phyloP scores from a whole-genome alignment of 2,797 vertebrate genomes.

The Argya squamiceps region DNA sequence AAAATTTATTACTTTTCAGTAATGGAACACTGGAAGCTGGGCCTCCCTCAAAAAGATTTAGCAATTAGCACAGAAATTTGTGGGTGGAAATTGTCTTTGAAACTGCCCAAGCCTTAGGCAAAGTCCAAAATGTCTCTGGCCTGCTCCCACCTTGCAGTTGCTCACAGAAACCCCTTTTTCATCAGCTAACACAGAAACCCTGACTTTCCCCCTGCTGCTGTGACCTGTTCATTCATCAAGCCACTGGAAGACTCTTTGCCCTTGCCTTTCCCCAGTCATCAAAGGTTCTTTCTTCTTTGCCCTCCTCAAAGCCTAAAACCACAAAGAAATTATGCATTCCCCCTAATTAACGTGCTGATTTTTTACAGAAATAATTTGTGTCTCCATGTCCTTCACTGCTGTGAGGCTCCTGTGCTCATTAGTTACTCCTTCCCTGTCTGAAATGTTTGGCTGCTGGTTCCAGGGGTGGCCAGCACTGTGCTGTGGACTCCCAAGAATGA shows the following conservation, averaged over 20 bases:
- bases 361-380: conserved; percentile 1
- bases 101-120: background rate
- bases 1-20: background rate
- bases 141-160: background rate
- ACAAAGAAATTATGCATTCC: background rate
- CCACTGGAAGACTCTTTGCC: background rate
- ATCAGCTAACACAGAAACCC: background rate
- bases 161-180: background rate
- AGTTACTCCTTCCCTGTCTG: background rate
- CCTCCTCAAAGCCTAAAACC: conserved; percentile 24
- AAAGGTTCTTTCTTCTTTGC: conserved; percentile 27
- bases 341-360: conserved; percentile 37
- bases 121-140: background rate
- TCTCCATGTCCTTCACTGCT: background rate
- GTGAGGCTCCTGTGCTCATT: background rate
- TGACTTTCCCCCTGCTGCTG: background rate
- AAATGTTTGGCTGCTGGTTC: background rate
- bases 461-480: background rate
- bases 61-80: background rate
- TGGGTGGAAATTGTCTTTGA: background rate
- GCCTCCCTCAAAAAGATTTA: background rate
- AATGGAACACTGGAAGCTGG: background rate
- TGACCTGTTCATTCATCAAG: background rate
- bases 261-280: background rate
- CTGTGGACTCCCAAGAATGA: accelerated